These are phyloP conservation scores for Tauraco erythrolophus DNA, from an alignment of 2,113 vertebrate genomes.

Conservation along the genomic window DNA sequence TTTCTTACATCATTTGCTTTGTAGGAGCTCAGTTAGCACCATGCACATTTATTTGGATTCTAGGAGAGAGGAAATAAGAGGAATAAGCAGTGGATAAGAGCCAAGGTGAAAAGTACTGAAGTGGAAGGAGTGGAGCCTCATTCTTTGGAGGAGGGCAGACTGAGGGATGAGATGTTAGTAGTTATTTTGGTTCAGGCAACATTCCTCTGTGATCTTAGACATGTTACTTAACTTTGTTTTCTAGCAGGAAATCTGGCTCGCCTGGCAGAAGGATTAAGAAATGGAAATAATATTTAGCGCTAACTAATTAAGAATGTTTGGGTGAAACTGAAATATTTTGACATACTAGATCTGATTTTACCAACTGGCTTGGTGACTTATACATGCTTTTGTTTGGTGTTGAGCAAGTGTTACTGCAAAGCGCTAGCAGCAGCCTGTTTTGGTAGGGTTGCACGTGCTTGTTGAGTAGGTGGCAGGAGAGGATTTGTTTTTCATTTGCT, in stretches of 20 bases:
- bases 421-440: background rate
- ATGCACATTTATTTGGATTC: background rate
- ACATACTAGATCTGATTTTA: constrained; percentile 23
- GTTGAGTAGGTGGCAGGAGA: constrained; percentile 26
- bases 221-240: background rate
- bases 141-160: background rate
- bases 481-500: constrained; percentile 18
- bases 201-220: constrained; percentile 1
- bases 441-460: background rate
- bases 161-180: constrained; percentile 12
- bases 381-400: background rate
- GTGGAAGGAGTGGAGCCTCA: background rate
- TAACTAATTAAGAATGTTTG: constrained; percentile 26
- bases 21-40: background rate
- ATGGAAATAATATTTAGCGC: constrained; percentile 1
- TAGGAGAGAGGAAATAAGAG: constrained; percentile 4
- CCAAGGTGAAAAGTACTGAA: constrained; percentile 22
- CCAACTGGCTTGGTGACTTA: constrained; percentile 9
- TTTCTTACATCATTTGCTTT: background rate
- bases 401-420: constrained; percentile 41
- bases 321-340: constrained; percentile 60
- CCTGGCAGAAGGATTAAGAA: constrained; percentile 15
- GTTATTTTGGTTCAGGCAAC: background rate
- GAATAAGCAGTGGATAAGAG: constrained; percentile 29
- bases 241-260: background rate